Evolutionary conservation across 2,113 vertebrate genomes (phyloP).

Genomic region (Pluvianellus socialis): DNA sequence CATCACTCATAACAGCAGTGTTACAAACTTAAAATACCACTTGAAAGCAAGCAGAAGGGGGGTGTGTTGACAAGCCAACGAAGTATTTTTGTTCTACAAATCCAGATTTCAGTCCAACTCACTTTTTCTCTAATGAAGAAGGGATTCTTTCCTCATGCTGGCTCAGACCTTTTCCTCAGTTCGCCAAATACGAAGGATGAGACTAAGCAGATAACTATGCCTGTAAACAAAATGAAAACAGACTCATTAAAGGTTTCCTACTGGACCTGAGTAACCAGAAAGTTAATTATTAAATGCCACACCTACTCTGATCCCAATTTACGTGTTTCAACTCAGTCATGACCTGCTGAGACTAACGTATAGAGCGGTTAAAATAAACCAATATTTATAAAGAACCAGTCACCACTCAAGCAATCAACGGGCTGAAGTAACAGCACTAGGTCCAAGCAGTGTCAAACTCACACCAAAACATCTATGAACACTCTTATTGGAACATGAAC

Average conservation of each 20-base stretch:
- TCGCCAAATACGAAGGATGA: constrained; percentile 3
- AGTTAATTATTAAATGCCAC: constrained; percentile 57
- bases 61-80: neutral
- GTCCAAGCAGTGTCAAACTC: neutral
- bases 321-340: constrained; percentile 8
- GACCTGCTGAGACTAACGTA: neutral
- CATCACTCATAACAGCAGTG: neutral
- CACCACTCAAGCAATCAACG: rapidly evolving
- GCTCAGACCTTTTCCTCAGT: constrained; percentile 40
- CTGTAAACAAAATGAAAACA: constrained; percentile 64
- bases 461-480: neutral
- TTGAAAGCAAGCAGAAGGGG: neutral
- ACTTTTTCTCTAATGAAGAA: constrained; percentile 66
- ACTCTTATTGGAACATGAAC: neutral
- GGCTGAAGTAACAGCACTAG: neutral
- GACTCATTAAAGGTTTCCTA: constrained; percentile 44
- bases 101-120: constrained; percentile 7
- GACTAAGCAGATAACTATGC: constrained; percentile 57
- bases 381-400: neutral
- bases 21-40: neutral
- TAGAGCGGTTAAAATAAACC: neutral
- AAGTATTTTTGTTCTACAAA: neutral
- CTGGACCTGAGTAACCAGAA: constrained; percentile 64
- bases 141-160: constrained; percentile 64
- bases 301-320: constrained; percentile 25